Evolutionary conservation across 2,797 vertebrate species (phyloP), one percentile per base, ranked within the genome.

Genomic region (Peromyscus aztecus): DNA sequence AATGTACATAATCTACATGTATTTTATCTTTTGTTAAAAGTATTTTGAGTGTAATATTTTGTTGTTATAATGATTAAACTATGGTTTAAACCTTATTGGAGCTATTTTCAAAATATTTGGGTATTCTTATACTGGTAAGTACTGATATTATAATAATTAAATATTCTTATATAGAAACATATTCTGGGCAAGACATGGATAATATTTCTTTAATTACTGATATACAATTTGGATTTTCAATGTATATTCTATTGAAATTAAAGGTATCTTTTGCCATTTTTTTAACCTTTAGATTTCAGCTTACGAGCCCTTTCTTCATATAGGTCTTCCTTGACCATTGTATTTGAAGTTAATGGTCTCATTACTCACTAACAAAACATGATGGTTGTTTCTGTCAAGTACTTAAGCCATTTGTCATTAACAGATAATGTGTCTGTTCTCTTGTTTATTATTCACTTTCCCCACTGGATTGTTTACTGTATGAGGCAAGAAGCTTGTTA

Each of bases 71-170:
- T 55, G 29, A 63, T 84, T 55, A 37, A 76, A 29, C 23, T 75
- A 19, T 69, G 13, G 19, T 83, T 89, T 82, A 89, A 37, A 94
- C 75, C 4, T 8, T 84, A 46, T 2, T 10, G 10, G 43, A 65
- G 10, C 40, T 34, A 65, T 46, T 46, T 63, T 46, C 40, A 65
- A 84, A 84, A 17, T 46, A 65, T 46, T 65, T 84, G 46, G 31
- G 59, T 46, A 21, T 84, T 21, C 17, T 65, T 84, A 34, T 46
- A 84, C 40, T 65, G 82, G 27, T 84, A 27, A 84, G 37, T 63
- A 80, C 75, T 81, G 57, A 84, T 96, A 95, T 96, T 88, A 1
- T 90, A 61, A 90, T 89, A 71, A 75, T 93, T 89, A 76, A 61
- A 40, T 55, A 17, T 1, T 29, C 29, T 67, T 85, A 57, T 69